Percentiles rank a stretch among this genome's conserved stretches.
Evolutionary conservation across 37 sponge, comb jelly and placozoan genomes (phyloP).

Genomic region (Aphrocallistes beatrix): DNA sequence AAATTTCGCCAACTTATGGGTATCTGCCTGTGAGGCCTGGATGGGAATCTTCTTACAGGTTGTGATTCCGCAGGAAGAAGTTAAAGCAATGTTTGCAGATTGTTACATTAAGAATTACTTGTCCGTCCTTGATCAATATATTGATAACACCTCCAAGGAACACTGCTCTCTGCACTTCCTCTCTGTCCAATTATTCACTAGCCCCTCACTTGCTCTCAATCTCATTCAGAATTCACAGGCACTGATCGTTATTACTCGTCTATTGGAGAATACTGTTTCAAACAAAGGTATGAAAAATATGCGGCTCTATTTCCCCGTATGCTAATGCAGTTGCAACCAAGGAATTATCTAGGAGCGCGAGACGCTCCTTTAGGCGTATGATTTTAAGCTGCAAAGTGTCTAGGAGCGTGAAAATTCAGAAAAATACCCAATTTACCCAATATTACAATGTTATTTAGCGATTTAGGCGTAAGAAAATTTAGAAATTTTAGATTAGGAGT

Average conservation of each 20-base stretch:
- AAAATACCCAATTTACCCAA: too few species aligned
- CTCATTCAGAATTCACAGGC: not conserved
- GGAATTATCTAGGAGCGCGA: too few species aligned
- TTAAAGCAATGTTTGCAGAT: not conserved
- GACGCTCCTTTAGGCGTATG: too few species aligned
- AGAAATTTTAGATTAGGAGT: too few species aligned
- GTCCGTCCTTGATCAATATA: not conserved
- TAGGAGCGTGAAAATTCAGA: too few species aligned
- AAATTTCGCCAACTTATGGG: not conserved
- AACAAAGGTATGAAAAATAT: not conserved
- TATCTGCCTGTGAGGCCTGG: not conserved
- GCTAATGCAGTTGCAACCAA: too few species aligned
- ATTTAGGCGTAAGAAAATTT: too few species aligned
- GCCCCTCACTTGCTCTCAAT: not conserved
- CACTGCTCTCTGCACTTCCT: not conserved
- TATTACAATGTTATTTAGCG: too few species aligned
- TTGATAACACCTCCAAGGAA: not conserved
- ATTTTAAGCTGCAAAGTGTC: too few species aligned
- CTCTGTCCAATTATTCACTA: not conserved
- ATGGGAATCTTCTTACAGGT: not conserved
- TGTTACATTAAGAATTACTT: not conserved
- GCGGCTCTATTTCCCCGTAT: too few species aligned
- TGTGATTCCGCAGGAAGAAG: not conserved
- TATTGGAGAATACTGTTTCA: not conserved
- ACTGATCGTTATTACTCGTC: not conserved